Conservation (phyloP, 2,888 invertebrate species). For the Rhogogaster chlorosoma region DNA sequence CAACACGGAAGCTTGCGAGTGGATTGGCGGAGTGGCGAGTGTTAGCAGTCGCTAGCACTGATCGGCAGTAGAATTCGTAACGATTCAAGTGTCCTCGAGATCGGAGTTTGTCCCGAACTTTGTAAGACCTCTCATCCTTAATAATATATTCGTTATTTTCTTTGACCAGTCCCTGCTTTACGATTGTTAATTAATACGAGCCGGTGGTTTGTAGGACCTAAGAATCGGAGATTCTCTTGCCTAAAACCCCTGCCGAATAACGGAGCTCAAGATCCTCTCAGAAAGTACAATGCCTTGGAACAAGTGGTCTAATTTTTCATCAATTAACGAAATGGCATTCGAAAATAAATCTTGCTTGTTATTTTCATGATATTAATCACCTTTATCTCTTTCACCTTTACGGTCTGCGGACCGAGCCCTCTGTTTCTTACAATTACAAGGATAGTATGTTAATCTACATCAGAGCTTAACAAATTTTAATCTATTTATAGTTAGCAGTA, state of each 20-base stretch:
- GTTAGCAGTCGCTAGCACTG: background rate
- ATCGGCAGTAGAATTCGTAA: background rate
- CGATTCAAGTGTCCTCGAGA: background rate
- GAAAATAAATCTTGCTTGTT: constrained; percentile 13
- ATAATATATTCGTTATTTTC: background rate
- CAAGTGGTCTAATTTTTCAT: background rate
- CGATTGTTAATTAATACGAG: background rate
- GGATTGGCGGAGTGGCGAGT: background rate
- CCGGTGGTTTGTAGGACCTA: background rate
- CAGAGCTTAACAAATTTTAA: constrained; percentile 1
- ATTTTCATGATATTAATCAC: background rate
- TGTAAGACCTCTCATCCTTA: background rate
- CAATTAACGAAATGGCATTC: background rate
- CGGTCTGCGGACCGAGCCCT: background rate
- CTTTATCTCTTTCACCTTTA: background rate
- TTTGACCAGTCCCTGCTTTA: background rate
- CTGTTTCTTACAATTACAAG: background rate
- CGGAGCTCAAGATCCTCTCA: background rate
- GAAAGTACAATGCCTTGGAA: background rate
- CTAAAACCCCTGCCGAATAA: background rate
- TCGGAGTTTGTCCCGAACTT: background rate
- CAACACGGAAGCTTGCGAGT: background rate
- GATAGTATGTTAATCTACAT: background rate
- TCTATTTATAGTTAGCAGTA: constrained; percentile 10
- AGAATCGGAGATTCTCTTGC: background rate